phyloP scores from a whole-genome alignment of 2,113 vertebrate species.

The Oxyruncus cristatus region DNA sequence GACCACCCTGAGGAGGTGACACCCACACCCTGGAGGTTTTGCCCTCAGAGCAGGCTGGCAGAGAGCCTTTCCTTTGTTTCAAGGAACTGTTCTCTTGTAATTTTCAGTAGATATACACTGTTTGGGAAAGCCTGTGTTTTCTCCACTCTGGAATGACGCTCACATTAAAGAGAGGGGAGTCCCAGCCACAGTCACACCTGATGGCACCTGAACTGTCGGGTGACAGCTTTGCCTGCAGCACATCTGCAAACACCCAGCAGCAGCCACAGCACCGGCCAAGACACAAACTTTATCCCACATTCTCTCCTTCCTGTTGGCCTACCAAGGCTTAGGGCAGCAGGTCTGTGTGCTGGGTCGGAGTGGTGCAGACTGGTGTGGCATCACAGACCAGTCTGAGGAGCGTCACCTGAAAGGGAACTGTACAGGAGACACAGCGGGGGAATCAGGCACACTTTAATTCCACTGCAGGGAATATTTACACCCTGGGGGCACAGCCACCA shows the following conservation, averaged over 20 bases:
- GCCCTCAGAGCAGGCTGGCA: background rate
- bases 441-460: background rate
- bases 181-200: background rate
- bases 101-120: background rate
- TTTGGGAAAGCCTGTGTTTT: background rate
- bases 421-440: too few relatives aligned
- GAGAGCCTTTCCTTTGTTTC: background rate
- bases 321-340: background rate
- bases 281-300: background rate
- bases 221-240: rapidly evolving
- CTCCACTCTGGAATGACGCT: background rate
- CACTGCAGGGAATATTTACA: background rate
- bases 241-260: background rate
- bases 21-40: background rate
- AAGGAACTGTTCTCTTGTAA: background rate
- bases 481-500: background rate
- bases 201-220: background rate
- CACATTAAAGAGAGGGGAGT: background rate
- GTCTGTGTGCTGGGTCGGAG: background rate
- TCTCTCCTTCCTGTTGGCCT: rapidly evolving
- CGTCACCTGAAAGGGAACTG: background rate
- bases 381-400: background rate
- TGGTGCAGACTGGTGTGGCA: background rate
- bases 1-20: background rate
- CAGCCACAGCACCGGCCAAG: background rate